Evolutionary conservation across 2,888 invertebrate species (phyloP).

Genomic region (Pachydiplax longipennis): DNA sequence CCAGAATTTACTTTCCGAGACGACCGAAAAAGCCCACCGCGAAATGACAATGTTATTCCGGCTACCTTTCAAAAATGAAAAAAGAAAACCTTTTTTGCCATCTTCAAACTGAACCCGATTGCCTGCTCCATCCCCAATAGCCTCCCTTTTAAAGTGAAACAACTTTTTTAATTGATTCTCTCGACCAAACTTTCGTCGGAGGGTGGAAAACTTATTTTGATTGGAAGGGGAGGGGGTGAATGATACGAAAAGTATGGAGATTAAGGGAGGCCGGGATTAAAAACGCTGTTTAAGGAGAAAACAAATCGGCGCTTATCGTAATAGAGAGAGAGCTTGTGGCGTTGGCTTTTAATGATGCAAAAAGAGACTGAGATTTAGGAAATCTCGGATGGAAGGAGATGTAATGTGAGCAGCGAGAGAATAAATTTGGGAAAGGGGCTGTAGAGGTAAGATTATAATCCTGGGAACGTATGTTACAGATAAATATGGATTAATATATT

Average conservation of each 20-base stretch:
- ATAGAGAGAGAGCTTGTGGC: too few relatives aligned
- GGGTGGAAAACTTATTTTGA: slow-evolving; percentile 35
- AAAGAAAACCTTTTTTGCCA: too few relatives aligned
- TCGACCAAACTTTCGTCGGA: slow-evolving; percentile 17
- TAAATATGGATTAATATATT: too few relatives aligned
- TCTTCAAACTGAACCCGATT: neutral
- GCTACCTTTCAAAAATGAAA: neutral
- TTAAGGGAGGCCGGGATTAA: neutral
- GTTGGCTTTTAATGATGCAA: neutral
- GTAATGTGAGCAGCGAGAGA: neutral
- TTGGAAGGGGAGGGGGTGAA: neutral
- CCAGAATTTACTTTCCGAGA: neutral
- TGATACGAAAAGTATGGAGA: neutral
- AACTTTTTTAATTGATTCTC: slow-evolving; percentile 40
- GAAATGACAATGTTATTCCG: neutral
- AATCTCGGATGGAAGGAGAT: neutral
- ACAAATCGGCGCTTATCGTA: too few relatives aligned
- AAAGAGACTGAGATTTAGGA: neutral
- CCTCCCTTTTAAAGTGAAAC: slow-evolving; percentile 33
- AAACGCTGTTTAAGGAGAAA: too few relatives aligned
- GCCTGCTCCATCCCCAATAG: neutral
- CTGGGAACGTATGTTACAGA: too few relatives aligned
- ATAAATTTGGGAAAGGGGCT: neutral
- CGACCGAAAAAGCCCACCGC: neutral
- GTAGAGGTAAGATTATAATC: too few relatives aligned